Evolutionary conservation across 2,113 vertebrate species (phyloP).

Genomic region (Gopherus evgoodei): DNA sequence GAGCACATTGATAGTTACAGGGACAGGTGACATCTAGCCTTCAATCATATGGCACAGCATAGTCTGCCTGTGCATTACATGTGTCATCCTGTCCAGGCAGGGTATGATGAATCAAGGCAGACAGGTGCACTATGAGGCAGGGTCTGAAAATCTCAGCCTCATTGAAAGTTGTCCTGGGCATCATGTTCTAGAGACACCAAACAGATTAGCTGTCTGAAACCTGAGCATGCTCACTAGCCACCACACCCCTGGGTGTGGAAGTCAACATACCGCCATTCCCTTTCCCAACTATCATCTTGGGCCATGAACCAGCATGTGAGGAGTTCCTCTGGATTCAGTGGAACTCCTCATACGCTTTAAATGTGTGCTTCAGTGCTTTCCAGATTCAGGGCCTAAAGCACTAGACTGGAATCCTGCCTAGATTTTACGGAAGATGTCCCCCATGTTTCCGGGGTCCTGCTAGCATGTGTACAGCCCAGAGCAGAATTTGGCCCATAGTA

Average conservation of each 20-base stretch:
- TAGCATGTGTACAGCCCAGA: fast-evolving
- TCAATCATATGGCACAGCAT: not conserved
- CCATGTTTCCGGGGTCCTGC: no score
- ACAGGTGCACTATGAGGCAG: not conserved
- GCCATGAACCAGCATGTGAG: not conserved
- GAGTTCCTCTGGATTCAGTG: fast-evolving
- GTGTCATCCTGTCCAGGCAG: not conserved
- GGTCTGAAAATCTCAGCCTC: not conserved
- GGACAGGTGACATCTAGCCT: not conserved
- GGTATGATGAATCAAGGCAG: not conserved
- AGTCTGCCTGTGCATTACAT: not conserved
- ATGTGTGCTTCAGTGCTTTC: not conserved
- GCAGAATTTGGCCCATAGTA: not conserved
- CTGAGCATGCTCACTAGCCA: not conserved
- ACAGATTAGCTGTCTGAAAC: fast-evolving
- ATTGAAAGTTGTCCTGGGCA: not conserved
- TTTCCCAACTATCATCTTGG: not conserved
- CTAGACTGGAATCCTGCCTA: not conserved
- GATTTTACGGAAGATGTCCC: not conserved
- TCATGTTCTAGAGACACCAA: not conserved
- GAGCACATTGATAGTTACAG: fast-evolving
- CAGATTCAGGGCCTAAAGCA: not conserved
- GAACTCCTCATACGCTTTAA: not conserved
- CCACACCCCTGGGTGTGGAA: not conserved
- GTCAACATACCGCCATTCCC: not conserved